Evolutionary conservation across 2,113 vertebrate species (phyloP).

Genomic region (Puma concolor): DNA sequence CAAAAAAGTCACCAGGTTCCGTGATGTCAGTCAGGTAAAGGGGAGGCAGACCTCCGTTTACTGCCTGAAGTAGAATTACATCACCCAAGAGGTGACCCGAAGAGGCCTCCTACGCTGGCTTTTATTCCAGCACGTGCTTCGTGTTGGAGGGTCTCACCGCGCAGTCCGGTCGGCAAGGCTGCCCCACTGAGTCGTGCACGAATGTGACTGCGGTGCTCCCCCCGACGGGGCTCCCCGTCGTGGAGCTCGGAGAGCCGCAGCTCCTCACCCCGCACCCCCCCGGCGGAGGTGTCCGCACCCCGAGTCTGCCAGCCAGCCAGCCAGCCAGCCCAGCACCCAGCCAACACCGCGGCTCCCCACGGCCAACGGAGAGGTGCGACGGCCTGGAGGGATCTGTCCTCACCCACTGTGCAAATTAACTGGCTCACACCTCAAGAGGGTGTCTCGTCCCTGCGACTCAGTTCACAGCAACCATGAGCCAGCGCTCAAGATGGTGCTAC

Average conservation of each 20-base stretch:
- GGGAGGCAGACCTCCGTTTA: neutral
- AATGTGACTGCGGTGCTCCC: neutral
- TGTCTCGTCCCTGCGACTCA: neutral
- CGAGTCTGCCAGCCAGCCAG: neutral
- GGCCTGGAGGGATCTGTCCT: neutral
- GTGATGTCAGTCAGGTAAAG: neutral
- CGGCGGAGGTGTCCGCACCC: neutral
- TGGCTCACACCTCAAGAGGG: neutral
- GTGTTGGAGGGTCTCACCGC: neutral
- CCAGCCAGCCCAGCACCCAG: neutral
- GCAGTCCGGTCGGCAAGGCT: neutral
- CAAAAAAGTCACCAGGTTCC: neutral
- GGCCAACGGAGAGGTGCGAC: fast-evolving
- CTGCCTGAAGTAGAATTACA: neutral
- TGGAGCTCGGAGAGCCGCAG: neutral
- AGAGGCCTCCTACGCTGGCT: neutral
- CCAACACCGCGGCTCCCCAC: fast-evolving
- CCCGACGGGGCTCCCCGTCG: neutral
- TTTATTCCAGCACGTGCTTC: neutral
- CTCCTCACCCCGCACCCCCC: neutral
- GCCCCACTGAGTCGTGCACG: neutral
- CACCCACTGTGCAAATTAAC: neutral
- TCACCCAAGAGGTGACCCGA: neutral
- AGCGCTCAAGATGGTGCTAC: neutral
- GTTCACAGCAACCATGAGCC: neutral